Evolutionary conservation across 2,797 vertebrate species (phyloP), one percentile per base, ranked within the genome.

Genomic region (Sebastes miniatus): DNA sequence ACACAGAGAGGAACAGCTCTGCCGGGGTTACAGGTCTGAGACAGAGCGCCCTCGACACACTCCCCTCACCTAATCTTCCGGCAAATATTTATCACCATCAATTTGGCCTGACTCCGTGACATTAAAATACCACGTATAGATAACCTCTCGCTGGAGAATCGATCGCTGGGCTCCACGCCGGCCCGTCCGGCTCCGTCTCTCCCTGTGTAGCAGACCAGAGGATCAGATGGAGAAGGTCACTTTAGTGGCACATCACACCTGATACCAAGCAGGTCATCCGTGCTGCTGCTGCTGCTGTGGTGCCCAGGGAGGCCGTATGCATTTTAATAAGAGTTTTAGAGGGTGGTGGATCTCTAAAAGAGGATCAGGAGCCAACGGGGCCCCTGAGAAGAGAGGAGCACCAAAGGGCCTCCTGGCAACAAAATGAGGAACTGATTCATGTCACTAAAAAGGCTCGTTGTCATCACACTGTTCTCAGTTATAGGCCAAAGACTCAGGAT

Each of bases 11-110:
- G 96, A 97, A 93, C 96, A 95, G 96, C 96, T 97, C 97, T 97
- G 95, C 96, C 94, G 95, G 96, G 96, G 97, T 97, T 97, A 97
- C 97, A 96, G 97, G 97, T 97, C 97, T 95, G 96, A 97, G 97
- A 97, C 95, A 92, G 96, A 97, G 96, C 94, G 90, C 95, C 94
- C 95, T 93, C 96, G 81, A 90, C 97, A 96, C 96, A 93, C 96
- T 97, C 96, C 96, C 96, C 97, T 96, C 97, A 95, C 97, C 97
- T 98, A 99, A 99, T 99, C 97, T 98, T 96, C 97, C 96, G 97
- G 97, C 97, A 98, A 99, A 98, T 98, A 98, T 98, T 99, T 98
- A 98, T 99, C 98, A 98, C 97, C 96, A 97, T 96, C 97, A 98
- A 97, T 99, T 97, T 98, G 96, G 91, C 81, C 88, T 88, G 92